Percentiles rank a stretch among this genome's conserved stretches.
Conservation (phyloP, 2,888 invertebrate species). For the Cyclophora albipunctata region DNA sequence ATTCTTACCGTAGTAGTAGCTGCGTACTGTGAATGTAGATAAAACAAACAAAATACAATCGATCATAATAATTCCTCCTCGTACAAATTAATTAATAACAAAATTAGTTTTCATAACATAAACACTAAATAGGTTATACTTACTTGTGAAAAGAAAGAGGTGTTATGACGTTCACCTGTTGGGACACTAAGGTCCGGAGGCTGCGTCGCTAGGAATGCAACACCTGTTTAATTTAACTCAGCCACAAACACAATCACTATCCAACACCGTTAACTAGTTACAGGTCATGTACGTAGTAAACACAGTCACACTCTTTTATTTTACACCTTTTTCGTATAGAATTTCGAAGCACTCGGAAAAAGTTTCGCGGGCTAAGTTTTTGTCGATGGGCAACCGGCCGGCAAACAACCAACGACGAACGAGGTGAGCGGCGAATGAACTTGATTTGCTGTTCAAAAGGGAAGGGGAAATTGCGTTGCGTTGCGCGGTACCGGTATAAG, state of each 20-base stretch:
- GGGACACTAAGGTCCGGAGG: conserved; percentile 44
- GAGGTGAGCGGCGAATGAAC: conserved; percentile 49
- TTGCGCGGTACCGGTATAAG: too few species aligned
- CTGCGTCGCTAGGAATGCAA: conserved; percentile 64
- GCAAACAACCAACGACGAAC: conserved; percentile 22
- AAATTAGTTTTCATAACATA: too few species aligned
- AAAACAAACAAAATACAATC: too few species aligned
- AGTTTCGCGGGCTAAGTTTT: conserved; percentile 49
- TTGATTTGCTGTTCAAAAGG: conserved; percentile 40
- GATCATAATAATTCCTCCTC: too few species aligned
- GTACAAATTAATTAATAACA: too few species aligned
- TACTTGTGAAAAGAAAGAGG: conserved; percentile 31
- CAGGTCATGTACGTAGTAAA: conserved; percentile 8
- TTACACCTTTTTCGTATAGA: too few species aligned
- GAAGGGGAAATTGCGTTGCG: conserved; percentile 18
- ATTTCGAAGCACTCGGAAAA: conserved; percentile 25
- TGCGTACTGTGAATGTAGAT: too few species aligned
- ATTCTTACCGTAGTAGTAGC: too few species aligned
- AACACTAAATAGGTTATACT: conserved; percentile 20
- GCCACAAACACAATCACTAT: conserved; percentile 57
- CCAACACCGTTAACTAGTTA: conserved; percentile 27
- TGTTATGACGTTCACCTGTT: conserved; percentile 56
- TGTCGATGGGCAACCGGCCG: conserved; percentile 1
- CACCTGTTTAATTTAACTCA: conserved; percentile 41
- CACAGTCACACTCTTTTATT: conserved; percentile 19